Evolutionary conservation across 35 echinoderm and acorn worm genomes (phyloP).

Genomic region (Chiridota heheva): DNA sequence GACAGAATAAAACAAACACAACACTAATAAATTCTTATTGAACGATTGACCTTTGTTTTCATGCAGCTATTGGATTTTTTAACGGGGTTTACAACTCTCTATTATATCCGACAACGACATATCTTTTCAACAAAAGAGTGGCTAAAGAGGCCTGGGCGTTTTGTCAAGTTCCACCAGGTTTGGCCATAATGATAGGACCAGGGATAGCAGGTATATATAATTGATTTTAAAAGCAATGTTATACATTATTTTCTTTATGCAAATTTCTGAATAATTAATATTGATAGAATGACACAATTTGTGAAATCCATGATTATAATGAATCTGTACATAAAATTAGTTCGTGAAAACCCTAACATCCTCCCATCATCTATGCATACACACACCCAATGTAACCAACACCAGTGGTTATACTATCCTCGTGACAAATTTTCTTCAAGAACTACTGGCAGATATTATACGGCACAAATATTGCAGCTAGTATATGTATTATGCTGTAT

Average conservation of each 20-base stretch:
- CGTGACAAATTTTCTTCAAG: too few species aligned
- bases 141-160: conserved; percentile 83
- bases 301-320: background rate
- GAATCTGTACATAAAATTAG: background rate
- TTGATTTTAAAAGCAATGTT: background rate
- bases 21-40: too few species aligned
- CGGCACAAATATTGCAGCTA: too few species aligned
- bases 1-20: too few species aligned
- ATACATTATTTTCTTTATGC: background rate
- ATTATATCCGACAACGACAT: conserved; percentile 71
- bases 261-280: background rate
- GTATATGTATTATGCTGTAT: too few species aligned
- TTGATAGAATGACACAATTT: background rate
- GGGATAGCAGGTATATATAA: conserved; percentile 78
- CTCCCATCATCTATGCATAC: too few species aligned
- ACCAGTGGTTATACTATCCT: too few species aligned
- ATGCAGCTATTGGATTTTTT: conserved; percentile 88
- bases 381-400: too few species aligned
- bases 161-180: conserved; percentile 90
- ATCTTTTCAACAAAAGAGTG: conserved; percentile 59
- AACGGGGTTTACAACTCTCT: conserved; percentile 92
- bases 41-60: too few species aligned
- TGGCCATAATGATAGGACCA: conserved; percentile 91
- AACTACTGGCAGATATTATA: too few species aligned
- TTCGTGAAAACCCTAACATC: background rate